Base-by-base conservation (phyloP, 2,888 invertebrate genomes). In the Azorinus chamasolen region DNA sequence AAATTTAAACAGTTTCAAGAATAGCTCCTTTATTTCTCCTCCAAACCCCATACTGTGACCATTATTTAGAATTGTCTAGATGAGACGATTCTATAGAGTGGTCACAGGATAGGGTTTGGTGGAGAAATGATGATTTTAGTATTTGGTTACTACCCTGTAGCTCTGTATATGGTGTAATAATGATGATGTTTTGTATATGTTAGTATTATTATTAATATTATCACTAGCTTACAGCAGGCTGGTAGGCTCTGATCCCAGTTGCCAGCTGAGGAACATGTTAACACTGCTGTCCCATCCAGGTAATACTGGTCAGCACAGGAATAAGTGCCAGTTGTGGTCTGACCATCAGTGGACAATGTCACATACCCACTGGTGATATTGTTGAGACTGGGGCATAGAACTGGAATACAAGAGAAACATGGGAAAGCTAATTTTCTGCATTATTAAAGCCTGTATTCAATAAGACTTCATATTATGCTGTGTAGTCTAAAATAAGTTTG, bases 221-320 rank as follows among this genome's bases (percentile, higher is more conserved):
- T n/a, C n/a, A n/a, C 4, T 8, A 32, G 4, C 57, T 72, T 69
- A 79, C 79, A 66, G 43, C 79, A 79, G 25, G 50, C 25, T 32
- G 79, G 75, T 37, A 50, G 48, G 18, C 10, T 22, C 0, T 55
- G 14, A 39, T 72, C 57, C 75, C 75, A 79, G 6, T 16, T 16
- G 1, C 72, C 72, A 12, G 63, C 39, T 10, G 50, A 3, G 22
- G 46, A 20, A 32, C 72, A 73, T 14, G 72, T 61, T 18, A 59
- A 12, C n/a, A 32, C n/a, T 32, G 58, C 16, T 0, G 16, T 43
- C 16, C 72, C 72, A 0, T 46, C 58, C 22, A 73, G 39, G 5
- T 73, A 48, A 32, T 80, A 80, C 12, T 70, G 70, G 10, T 27
- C 32, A n/a, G 27, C 59, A 45, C 80, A 80, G 1, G 58, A 51